Evolutionary conservation across 2,797 vertebrate genomes (phyloP).

Genomic region (Thunnus albacares): DNA sequence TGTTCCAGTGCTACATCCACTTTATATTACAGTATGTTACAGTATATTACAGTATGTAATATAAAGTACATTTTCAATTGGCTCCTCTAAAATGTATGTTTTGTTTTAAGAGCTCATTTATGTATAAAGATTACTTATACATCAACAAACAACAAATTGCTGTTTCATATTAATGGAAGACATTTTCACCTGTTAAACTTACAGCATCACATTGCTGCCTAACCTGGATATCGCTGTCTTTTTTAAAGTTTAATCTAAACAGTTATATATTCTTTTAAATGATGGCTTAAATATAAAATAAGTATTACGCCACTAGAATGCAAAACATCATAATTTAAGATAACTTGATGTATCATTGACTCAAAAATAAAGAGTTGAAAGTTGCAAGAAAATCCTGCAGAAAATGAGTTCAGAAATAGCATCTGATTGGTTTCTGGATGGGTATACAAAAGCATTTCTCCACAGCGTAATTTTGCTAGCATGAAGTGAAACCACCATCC

Average conservation of each 20-base stretch:
- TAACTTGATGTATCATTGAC: not conserved
- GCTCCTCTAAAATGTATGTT: not conserved
- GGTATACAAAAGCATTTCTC: not conserved
- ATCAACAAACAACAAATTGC: no score
- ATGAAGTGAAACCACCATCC: slow-evolving; percentile 8
- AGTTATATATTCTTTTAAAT: no score
- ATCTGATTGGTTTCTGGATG: slow-evolving; percentile 13
- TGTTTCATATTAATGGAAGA: not conserved
- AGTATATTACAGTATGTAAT: no score
- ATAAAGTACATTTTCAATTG: not conserved
- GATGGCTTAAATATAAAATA: no score
- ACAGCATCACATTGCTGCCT: not conserved
- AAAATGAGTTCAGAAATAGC: slow-evolving; percentile 14
- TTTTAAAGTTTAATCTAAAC: no score
- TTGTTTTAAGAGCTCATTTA: not conserved
- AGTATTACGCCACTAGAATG: not conserved
- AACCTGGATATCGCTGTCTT: no score
- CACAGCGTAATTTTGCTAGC: not conserved
- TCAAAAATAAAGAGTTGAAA: not conserved
- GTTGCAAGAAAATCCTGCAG: not conserved
- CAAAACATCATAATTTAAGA: not conserved
- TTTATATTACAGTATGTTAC: not conserved
- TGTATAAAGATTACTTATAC: no score
- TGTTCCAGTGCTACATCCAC: no score
- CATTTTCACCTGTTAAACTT: not conserved